A percentile compares a stretch with the other conserved stretches of the same genome.
phyloP scores from a whole-genome alignment of 2,888 invertebrate species.

The Andrena praecox region DNA sequence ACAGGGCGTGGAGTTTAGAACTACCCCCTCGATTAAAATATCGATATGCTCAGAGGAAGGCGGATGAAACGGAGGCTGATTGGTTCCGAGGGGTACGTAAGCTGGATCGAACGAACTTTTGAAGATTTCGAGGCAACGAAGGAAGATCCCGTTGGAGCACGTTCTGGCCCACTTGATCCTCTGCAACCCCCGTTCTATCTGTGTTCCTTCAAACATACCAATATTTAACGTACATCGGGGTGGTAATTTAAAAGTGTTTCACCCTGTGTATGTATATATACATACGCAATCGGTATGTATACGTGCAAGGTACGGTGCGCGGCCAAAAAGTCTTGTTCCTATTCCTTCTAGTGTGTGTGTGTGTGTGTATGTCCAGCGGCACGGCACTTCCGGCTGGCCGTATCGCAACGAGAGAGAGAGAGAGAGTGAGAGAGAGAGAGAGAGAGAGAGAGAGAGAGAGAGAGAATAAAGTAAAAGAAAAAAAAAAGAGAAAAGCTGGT shows the following conservation, averaged over 20 bases:
- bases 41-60: too few species aligned
- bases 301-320: conserved; percentile 62
- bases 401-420: conserved; percentile 29
- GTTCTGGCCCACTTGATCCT: too few species aligned
- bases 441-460: conserved; percentile 31
- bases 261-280: neutral
- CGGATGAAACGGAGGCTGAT: too few species aligned
- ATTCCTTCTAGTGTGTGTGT: conserved; percentile 76
- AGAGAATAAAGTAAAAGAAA: conserved; percentile 17
- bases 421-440: neutral
- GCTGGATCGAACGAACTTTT: too few species aligned
- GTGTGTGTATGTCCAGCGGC: conserved; percentile 60
- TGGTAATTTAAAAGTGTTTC: too few species aligned
- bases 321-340: conserved; percentile 81
- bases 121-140: too few species aligned
- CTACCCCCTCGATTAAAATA: too few species aligned
- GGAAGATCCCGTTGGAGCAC: too few species aligned
- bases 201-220: too few species aligned
- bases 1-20: neutral
- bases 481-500: conserved; percentile 53
- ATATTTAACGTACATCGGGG: too few species aligned
- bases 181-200: too few species aligned
- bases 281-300: conserved; percentile 5
- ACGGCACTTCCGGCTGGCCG: conserved; percentile 58
- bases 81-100: too few species aligned